Conservation (phyloP, 2,797 vertebrate genomes). For the Amblyopsis hoosieri region DNA sequence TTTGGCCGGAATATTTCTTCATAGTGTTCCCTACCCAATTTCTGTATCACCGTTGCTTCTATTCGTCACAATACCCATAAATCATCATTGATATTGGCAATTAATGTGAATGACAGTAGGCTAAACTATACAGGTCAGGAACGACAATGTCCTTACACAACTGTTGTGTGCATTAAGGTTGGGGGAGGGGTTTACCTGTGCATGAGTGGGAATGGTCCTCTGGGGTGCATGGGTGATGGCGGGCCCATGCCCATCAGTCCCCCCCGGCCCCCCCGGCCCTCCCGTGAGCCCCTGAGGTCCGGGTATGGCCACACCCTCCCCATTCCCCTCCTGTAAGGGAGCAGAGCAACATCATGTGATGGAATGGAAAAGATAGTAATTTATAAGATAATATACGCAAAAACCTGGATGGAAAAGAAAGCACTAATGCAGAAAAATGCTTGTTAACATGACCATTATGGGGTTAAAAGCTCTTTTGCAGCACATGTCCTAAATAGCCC, state of each 20-base stretch:
- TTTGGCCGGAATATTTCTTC: too few relatives aligned
- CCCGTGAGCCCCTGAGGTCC: slow-evolving; percentile 67
- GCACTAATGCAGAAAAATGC: too few relatives aligned
- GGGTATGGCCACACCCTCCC: slow-evolving; percentile 78
- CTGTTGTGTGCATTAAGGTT: background rate
- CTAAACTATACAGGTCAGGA: too few relatives aligned
- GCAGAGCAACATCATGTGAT: slow-evolving; percentile 5
- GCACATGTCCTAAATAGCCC: background rate
- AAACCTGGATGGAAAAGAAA: too few relatives aligned
- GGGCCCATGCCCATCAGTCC: slow-evolving; percentile 69
- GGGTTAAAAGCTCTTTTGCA: too few relatives aligned
- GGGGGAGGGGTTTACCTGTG: slow-evolving; percentile 54
- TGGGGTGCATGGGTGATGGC: slow-evolving; percentile 39
- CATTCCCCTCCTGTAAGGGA: slow-evolving; percentile 70
- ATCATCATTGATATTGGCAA: too few relatives aligned
- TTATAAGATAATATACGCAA: background rate
- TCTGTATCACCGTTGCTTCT: too few relatives aligned
- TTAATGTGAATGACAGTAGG: too few relatives aligned
- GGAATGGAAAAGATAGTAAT: background rate
- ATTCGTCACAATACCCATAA: too few relatives aligned
- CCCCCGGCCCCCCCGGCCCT: slow-evolving; percentile 51
- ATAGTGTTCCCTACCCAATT: too few relatives aligned
- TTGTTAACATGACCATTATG: too few relatives aligned
- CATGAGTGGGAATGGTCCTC: slow-evolving; percentile 63
- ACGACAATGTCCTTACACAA: too few relatives aligned